These are phyloP conservation scores for Halictus ligatus DNA, from an alignment of 2,888 invertebrate genomes.

Conservation along the genomic window DNA sequence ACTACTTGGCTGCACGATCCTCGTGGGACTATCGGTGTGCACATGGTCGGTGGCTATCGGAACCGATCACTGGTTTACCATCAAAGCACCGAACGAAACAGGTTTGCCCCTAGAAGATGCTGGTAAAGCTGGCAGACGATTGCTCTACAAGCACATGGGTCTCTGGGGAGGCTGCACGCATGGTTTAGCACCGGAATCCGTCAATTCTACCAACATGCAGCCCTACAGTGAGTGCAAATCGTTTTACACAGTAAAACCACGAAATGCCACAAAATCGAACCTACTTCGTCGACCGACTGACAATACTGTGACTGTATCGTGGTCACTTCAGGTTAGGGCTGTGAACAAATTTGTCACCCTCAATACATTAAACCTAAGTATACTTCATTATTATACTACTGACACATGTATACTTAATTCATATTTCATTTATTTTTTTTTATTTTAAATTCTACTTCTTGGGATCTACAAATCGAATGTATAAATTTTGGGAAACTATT, in stretches of 20 bases:
- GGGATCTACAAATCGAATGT: no score
- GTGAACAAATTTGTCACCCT: no score
- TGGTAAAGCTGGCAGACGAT: constrained; percentile 72
- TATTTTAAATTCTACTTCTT: no score
- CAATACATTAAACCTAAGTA: no score
- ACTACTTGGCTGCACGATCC: constrained; percentile 89
- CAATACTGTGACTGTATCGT: no score
- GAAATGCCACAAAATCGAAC: not conserved
- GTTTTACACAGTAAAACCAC: not conserved
- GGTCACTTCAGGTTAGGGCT: no score
- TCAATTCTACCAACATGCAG: constrained; percentile 59
- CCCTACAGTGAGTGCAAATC: constrained; percentile 62
- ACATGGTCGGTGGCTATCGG: constrained; percentile 91
- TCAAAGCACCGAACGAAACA: constrained; percentile 81
- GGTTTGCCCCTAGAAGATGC: constrained; percentile 75
- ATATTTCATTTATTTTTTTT: no score
- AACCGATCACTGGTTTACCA: constrained; percentile 90
- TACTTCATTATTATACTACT: no score
- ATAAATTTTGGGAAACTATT: no score
- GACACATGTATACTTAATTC: no score
- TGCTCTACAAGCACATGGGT: constrained; percentile 89
- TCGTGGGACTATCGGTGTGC: constrained; percentile 88
- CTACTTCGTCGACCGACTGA: not conserved
- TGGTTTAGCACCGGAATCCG: constrained; percentile 81
- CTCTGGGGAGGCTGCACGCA: constrained; percentile 88